Conservation (phyloP, 1,140 invertebrate genomes). For the Drosophila nigrodunni region DNA sequence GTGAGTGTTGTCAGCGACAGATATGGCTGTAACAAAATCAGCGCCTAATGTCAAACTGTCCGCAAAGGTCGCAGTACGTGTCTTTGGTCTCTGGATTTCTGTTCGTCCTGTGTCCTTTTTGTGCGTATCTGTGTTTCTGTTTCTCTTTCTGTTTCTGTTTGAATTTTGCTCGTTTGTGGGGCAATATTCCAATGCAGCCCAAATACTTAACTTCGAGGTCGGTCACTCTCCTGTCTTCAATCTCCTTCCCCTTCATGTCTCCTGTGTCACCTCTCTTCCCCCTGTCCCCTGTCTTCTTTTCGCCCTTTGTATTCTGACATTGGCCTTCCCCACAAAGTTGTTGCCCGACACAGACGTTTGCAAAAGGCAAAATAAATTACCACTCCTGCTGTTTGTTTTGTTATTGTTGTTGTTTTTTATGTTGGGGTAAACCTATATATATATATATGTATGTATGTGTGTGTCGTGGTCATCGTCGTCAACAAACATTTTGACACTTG, state of each 20-base stretch:
- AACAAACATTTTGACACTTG: conserved; percentile 84
- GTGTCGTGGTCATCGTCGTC: conserved; percentile 56
- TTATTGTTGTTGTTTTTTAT: conserved; percentile 28
- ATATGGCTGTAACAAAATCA: conserved; percentile 65
- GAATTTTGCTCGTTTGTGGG: conserved; percentile 28
- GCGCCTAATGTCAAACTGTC: conserved; percentile 59
- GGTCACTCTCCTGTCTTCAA: conserved; percentile 16
- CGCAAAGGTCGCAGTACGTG: conserved; percentile 34
- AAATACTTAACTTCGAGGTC: conserved; percentile 29
- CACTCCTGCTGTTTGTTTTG: conserved; percentile 60
- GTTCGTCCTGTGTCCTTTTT: neutral
- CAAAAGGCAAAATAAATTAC: conserved; percentile 80
- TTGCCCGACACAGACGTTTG: conserved; percentile 26
- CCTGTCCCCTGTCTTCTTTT: conserved; percentile 12
- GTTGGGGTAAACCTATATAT: conserved; percentile 9
- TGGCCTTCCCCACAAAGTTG: conserved; percentile 26
- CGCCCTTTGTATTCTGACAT: conserved; percentile 28
- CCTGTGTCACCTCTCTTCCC: neutral
- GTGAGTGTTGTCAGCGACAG: conserved; percentile 66
- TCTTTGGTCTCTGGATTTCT: neutral
- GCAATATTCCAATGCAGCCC: conserved; percentile 23
- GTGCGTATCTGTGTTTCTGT: neutral
- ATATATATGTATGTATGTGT: conserved; percentile 5
- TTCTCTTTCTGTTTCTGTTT: neutral
- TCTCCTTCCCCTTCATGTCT: neutral